Evolutionary conservation across 2,888 invertebrate genomes (phyloP), one percentile per base, ranked within the genome.

Genomic region (Melieria crassipennis): DNA sequence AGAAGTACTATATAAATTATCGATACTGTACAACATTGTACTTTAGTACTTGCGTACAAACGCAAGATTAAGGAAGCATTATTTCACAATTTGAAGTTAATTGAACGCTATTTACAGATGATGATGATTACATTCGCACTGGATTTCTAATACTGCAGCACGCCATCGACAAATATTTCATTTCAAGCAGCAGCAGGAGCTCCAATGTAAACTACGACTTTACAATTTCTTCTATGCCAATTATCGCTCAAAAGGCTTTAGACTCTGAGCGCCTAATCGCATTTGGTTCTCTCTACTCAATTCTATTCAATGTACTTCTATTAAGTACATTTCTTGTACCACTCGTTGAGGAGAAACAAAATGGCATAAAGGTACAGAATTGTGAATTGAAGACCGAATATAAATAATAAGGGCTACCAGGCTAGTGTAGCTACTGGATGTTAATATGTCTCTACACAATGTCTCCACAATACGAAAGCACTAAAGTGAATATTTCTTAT

Each of bases 341-440:
- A 64, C 85, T 90, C 58, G 89, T 91, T 1, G 89, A 90, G 80
- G 91, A 91, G 80, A 90, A 91, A 78, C 86, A 88, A 75, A 87
- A 89, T 67, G 91, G 91, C 57, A 88, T 89, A 48, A 90, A 89
- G 85, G 90, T 89, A 83, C 46, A 11, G 13, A 0, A 30, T 47
- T 50, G 7, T 2, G n/a, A 9, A 70, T 50, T 16, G 43, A n/a
- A 7, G n/a, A 48, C 0, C 13, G 47, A 16, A 45, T 52, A 57
- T n/a, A 30, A 30, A 30, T 30, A 30, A 30, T 30, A 30, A 30
- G 2, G 30, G 30, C 30, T 30, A 30, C 30, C 30, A 30, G 0
- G 30, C 30, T 30, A 30, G 30, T 30, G 30, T 30, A 30, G 30
- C 30, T 30, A 3, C 30, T 30, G 30, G 30, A 30, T 30, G 30